Conservation (phyloP, 1,140 invertebrate species). For the Drosophila santomea region DNA sequence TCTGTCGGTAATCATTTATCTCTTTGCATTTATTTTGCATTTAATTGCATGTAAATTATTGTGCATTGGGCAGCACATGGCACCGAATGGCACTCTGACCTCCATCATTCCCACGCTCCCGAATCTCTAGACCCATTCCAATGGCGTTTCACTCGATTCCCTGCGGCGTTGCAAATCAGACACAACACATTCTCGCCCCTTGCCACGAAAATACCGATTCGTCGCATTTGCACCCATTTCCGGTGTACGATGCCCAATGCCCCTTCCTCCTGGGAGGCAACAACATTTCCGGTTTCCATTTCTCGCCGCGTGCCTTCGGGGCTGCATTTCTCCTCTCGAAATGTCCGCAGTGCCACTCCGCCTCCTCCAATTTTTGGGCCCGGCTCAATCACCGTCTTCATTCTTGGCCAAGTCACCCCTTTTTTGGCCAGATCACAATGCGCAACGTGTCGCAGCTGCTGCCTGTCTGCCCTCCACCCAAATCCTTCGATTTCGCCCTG, state of each 20-base stretch:
- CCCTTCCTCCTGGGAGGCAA: constrained; percentile 25
- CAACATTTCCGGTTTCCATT: constrained; percentile 82
- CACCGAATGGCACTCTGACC: constrained; percentile 1
- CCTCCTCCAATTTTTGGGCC: constrained; percentile 3
- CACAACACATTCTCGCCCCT: constrained; percentile 7
- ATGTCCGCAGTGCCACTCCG: constrained; percentile 63
- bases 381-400: constrained; percentile 30
- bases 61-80: constrained; percentile 43
- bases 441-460: constrained; percentile 64
- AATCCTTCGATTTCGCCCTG: background rate
- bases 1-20: constrained; percentile 36
- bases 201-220: constrained; percentile 38
- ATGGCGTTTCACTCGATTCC: constrained; percentile 18
- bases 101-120: too few species aligned
- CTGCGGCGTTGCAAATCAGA: constrained; percentile 54
- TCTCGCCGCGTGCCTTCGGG: constrained; percentile 66
- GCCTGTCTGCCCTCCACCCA: constrained; percentile 17
- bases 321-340: constrained; percentile 42
- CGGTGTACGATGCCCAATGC: constrained; percentile 23
- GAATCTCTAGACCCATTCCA: constrained; percentile 1
- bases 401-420: constrained; percentile 23
- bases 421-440: constrained; percentile 45
- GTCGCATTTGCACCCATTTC: constrained; percentile 76
- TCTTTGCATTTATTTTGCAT: constrained; percentile 54
- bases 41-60: constrained; percentile 82